phyloP scores from a whole-genome alignment of 2,113 vertebrate species.

The Formicarius rufipectus region DNA sequence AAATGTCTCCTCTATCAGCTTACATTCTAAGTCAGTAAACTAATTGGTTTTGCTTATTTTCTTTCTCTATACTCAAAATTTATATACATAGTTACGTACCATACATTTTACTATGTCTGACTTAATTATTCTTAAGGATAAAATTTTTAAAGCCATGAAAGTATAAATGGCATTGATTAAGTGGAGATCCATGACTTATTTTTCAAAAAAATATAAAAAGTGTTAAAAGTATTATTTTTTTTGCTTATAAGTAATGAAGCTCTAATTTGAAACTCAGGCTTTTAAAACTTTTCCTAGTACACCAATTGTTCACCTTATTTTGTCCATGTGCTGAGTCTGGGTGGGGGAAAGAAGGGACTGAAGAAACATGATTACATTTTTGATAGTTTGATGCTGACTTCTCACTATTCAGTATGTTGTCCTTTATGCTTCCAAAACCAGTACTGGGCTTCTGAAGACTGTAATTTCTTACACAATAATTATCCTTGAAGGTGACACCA shows the following conservation, averaged over 20 bases:
- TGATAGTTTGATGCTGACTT: background rate
- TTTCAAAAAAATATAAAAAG: background rate
- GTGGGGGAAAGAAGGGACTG: background rate
- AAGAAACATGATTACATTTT: background rate
- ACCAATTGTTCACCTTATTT: background rate
- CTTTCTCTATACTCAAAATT: background rate
- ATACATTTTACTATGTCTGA: background rate
- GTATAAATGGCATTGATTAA: background rate
- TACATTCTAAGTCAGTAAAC: background rate
- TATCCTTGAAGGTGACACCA: background rate
- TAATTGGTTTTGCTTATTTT: background rate
- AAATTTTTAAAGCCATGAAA: background rate
- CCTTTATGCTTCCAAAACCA: background rate
- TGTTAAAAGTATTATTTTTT: background rate
- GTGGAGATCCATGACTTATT: background rate
- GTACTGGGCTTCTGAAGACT: background rate
- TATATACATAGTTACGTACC: background rate
- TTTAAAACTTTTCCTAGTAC: background rate
- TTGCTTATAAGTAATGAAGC: background rate
- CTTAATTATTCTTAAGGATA: background rate
- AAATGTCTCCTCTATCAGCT: background rate
- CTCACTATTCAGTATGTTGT: background rate
- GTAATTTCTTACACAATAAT: background rate
- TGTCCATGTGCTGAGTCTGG: fast-evolving
- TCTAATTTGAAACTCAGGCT: background rate